These are phyloP conservation scores for Hystrix brachyura DNA, from an alignment of 2,113 vertebrate genomes.

Conservation along the genomic window DNA sequence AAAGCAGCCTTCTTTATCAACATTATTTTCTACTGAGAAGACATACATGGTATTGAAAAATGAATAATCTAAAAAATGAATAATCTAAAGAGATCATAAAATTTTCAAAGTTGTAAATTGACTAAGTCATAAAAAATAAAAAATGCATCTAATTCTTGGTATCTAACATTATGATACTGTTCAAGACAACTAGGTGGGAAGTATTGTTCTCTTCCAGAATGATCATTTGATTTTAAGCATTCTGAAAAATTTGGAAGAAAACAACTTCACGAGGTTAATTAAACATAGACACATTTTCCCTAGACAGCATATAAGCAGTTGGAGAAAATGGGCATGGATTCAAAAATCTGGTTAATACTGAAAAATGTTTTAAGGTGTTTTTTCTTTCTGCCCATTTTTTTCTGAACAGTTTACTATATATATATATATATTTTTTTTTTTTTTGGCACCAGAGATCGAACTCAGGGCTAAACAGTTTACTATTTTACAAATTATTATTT, in stretches of 20 bases:
- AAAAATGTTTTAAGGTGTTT: not conserved
- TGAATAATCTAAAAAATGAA: not conserved
- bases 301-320: not conserved
- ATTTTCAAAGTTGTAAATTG: not conserved
- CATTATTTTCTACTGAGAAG: not conserved
- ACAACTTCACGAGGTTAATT: not conserved
- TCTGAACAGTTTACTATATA: not conserved
- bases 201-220: not conserved
- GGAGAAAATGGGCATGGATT: not conserved
- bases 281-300: not conserved
- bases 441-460: too few relatives aligned
- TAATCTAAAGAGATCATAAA: not conserved
- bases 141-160: not conserved
- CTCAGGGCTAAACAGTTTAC: not conserved
- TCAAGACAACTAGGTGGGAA: not conserved
- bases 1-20: not conserved
- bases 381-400: not conserved
- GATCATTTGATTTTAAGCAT: not conserved
- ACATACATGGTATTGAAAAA: not conserved
- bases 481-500: not conserved
- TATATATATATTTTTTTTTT: too few relatives aligned
- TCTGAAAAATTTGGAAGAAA: not conserved
- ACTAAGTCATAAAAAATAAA: not conserved
- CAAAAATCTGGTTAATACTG: not conserved
- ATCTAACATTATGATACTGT: not conserved